Percentiles rank a stretch among this genome's conserved stretches.
phyloP scores from a whole-genome alignment of 2,888 invertebrate species.

The Morinoia aosen region DNA sequence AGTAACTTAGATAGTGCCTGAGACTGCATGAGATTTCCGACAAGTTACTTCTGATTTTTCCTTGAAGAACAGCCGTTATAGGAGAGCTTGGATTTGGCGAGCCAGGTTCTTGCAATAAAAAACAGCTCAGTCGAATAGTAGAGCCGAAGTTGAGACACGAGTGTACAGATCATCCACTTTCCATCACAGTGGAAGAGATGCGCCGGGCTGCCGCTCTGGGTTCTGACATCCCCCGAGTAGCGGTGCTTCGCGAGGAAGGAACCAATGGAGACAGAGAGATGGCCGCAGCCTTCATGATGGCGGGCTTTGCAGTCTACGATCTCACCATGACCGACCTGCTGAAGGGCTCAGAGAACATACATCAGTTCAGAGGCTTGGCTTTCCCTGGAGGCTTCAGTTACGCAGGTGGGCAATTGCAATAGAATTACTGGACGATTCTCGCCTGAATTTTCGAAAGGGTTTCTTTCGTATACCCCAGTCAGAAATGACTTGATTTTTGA shows the following conservation, averaged over 20 bases:
- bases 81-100: too few relatives aligned
- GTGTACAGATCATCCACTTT: not conserved
- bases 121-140: too few relatives aligned
- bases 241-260: conserved; percentile 96
- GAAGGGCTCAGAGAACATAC: conserved; percentile 79
- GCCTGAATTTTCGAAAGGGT: too few relatives aligned
- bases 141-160: too few relatives aligned
- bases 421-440: not conserved
- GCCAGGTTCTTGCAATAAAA: too few relatives aligned
- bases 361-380: conserved; percentile 87
- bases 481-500: too few relatives aligned
- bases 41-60: too few relatives aligned
- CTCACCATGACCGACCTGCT: conserved; percentile 94
- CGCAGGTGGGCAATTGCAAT: conserved; percentile 78
- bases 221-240: conserved; percentile 76
- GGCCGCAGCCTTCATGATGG: conserved; percentile 87
- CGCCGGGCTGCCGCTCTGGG: not conserved
- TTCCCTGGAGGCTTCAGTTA: conserved; percentile 99
- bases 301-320: conserved; percentile 79
- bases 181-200: not conserved
- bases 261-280: conserved; percentile 98
- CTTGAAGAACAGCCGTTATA: too few relatives aligned
- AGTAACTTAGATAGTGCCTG: too few relatives aligned
- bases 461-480: too few relatives aligned
- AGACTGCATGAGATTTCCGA: too few relatives aligned